Evolutionary conservation across 2,797 vertebrate species (phyloP).

Genomic region (Ceryle rudis): DNA sequence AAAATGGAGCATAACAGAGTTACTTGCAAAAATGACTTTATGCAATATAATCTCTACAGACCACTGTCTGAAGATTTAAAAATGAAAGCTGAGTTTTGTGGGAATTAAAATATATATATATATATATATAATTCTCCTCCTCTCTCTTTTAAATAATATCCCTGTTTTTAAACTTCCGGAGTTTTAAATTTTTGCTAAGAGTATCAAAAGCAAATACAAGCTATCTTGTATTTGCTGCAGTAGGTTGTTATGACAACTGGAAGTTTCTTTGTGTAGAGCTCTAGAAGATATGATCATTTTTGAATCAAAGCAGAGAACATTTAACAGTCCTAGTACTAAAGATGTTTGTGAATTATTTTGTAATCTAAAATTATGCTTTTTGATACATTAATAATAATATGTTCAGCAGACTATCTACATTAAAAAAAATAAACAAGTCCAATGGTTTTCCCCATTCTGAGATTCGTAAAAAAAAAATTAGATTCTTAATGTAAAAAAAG

Average conservation of each 20-base stretch:
- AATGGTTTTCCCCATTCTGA: neutral
- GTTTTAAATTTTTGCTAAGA: slow-evolving; percentile 28
- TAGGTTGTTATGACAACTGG: slow-evolving; percentile 77
- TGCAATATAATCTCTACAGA: neutral
- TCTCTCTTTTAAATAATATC: neutral
- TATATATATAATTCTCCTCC: neutral
- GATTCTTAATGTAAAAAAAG: neutral
- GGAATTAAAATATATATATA: too few species aligned
- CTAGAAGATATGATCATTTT: slow-evolving; percentile 12
- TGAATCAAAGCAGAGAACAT: neutral
- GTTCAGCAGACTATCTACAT: neutral
- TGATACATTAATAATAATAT: neutral
- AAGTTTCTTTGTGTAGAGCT: slow-evolving; percentile 63
- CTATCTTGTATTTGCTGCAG: neutral
- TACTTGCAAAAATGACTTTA: neutral
- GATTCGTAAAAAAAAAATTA: neutral
- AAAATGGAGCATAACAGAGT: neutral
- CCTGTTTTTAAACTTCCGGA: neutral
- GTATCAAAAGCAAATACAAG: slow-evolving; percentile 20
- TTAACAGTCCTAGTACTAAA: neutral
- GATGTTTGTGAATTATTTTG: neutral
- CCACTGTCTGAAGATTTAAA: neutral
- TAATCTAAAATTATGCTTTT: neutral
- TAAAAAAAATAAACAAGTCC: neutral
- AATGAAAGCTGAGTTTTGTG: neutral